phyloP scores from a whole-genome alignment of 2,888 invertebrate genomes.

The Ormyrus nitidulus region DNA sequence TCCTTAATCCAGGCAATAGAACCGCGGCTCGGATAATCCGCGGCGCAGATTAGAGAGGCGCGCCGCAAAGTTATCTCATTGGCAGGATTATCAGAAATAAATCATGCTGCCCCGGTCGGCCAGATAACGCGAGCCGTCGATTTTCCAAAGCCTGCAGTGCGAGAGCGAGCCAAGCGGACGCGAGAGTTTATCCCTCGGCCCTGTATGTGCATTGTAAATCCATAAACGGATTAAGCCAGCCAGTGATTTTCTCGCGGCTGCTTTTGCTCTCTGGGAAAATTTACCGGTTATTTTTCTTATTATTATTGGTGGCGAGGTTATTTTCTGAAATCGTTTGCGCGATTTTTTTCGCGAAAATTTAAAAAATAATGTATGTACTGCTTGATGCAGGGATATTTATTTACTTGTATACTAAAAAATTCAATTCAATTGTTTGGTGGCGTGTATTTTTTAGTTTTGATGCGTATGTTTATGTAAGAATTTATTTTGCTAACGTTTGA shows the following conservation, averaged over 20 bases:
- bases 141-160: slow-evolving; percentile 58
- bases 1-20: slow-evolving; percentile 72
- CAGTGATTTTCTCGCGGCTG: slow-evolving; percentile 63
- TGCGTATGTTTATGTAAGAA: too few species aligned
- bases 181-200: slow-evolving; percentile 58
- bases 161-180: slow-evolving; percentile 55
- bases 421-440: too few species aligned
- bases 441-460: too few species aligned
- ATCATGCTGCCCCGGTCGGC: slow-evolving; percentile 71
- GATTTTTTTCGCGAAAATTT: too few species aligned
- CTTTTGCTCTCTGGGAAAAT: neutral
- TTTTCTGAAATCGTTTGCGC: too few species aligned
- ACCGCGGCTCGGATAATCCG: slow-evolving; percentile 67
- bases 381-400: too few species aligned
- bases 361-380: too few species aligned
- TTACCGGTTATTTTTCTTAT: neutral
- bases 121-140: slow-evolving; percentile 62
- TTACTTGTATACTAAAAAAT: too few species aligned
- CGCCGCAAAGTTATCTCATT: slow-evolving; percentile 72
- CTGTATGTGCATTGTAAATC: slow-evolving; percentile 66
- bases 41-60: slow-evolving; percentile 67
- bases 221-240: slow-evolving; percentile 68
- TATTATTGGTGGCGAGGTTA: too few species aligned
- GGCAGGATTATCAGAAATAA: slow-evolving; percentile 74
- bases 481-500: too few species aligned